Conservation (phyloP, 2,888 invertebrate species). For the Epinotia demarniana region DNA sequence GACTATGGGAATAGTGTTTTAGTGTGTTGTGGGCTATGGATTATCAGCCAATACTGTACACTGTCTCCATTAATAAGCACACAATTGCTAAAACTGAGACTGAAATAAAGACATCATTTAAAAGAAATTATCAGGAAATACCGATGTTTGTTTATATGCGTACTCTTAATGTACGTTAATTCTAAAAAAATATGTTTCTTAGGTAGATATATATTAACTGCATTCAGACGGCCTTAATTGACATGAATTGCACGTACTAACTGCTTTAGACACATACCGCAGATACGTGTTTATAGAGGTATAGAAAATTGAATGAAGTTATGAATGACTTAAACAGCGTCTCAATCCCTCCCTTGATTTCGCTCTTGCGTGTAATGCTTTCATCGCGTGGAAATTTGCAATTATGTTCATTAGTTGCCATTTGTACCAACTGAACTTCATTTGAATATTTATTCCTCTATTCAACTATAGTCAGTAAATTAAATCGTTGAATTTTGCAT, state of each 20-base stretch:
- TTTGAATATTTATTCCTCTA: constrained; percentile 26
- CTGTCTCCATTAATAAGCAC: too few species aligned
- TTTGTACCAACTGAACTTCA: constrained; percentile 36
- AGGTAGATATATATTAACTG: too few species aligned
- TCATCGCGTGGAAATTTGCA: constrained; percentile 42
- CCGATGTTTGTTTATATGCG: too few species aligned
- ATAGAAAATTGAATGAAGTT: constrained; percentile 33
- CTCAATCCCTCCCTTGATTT: constrained; percentile 36
- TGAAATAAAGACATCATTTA: too few species aligned
- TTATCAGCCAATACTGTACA: too few species aligned
- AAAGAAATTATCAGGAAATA: too few species aligned
- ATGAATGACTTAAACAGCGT: constrained; percentile 38
- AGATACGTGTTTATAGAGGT: neutral
- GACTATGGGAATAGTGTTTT: too few species aligned
- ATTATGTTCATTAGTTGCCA: constrained; percentile 42
- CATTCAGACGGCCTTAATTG: neutral
- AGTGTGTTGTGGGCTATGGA: too few species aligned
- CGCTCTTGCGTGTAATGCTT: constrained; percentile 38
- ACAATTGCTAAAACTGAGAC: too few species aligned
- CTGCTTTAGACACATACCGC: neutral
- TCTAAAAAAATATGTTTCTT: too few species aligned
- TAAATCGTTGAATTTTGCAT: constrained; percentile 2
- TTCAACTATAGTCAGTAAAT: constrained; percentile 19
- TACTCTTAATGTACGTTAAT: too few species aligned
- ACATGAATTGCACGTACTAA: neutral